A percentile compares a stretch with the other conserved stretches of the same genome.
Evolutionary conservation across 2,797 vertebrate genomes (phyloP).

Genomic region (Alca torda): DNA sequence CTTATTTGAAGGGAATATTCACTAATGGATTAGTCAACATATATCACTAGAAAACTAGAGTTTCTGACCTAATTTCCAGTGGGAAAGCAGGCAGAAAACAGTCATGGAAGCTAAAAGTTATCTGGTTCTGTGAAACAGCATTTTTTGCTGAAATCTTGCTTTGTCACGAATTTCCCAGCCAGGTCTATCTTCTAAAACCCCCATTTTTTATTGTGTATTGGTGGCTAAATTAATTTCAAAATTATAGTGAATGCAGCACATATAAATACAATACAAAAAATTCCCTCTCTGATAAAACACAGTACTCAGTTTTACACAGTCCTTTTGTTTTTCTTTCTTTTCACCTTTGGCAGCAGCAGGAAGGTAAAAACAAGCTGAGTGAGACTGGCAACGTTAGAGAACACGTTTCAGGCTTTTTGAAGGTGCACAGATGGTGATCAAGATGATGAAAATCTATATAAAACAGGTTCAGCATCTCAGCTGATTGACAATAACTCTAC

Average conservation of each 20-base stretch:
- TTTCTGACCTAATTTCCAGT: background rate
- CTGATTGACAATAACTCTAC: slow-evolving; percentile 1
- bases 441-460: background rate
- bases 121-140: background rate
- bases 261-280: background rate
- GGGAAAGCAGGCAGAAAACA: background rate
- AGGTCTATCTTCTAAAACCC: background rate
- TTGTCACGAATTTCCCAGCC: background rate
- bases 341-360: background rate
- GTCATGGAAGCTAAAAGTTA: background rate
- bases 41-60: background rate
- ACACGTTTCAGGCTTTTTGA: background rate
- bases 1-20: background rate
- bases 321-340: background rate
- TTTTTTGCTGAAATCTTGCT: background rate
- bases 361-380: background rate
- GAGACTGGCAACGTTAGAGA: background rate
- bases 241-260: background rate
- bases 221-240: background rate
- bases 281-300: background rate
- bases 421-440: background rate
- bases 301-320: background rate
- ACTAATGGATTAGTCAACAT: background rate
- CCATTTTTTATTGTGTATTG: background rate
- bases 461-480: background rate